Evolutionary conservation across 2,797 vertebrate species (phyloP).

Genomic region (Odontamblyopus lacepedii): DNA sequence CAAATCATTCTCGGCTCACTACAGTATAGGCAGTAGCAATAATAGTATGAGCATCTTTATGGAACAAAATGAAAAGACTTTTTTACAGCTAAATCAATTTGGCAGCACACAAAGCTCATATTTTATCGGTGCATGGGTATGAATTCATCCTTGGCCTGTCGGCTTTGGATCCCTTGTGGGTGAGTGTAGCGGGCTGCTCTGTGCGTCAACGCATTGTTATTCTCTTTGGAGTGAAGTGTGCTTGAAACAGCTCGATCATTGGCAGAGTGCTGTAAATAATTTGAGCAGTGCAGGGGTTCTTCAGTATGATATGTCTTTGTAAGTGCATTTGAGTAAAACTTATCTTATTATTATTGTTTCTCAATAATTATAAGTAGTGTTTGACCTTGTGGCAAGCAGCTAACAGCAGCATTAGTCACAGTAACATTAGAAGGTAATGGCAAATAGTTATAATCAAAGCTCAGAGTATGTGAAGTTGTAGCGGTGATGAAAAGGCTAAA

Average conservation of each 20-base stretch:
- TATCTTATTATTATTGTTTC: not conserved
- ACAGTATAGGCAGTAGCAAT: constrained; percentile 55
- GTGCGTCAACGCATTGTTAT: constrained; percentile 58
- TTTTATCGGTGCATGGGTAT: constrained; percentile 64
- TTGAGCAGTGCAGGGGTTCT: constrained; percentile 31
- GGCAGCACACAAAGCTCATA: constrained; percentile 61
- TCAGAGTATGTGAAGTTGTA: too few relatives aligned
- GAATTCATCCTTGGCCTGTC: constrained; percentile 60
- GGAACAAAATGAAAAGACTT: constrained; percentile 65
- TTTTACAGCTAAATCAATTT: constrained; percentile 75
- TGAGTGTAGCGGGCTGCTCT: constrained; percentile 41
- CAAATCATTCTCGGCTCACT: constrained; percentile 55
- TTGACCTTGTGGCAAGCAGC: not conserved
- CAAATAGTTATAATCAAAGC: too few relatives aligned
- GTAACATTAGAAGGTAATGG: not conserved
- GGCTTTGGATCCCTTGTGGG: constrained; percentile 66
- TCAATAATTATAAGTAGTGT: not conserved
- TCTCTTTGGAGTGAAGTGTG: constrained; percentile 51
- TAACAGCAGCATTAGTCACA: not conserved
- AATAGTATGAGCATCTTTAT: constrained; percentile 69
- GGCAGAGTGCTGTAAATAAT: constrained; percentile 57
- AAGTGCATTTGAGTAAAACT: constrained; percentile 16
- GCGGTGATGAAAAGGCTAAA: too few relatives aligned
- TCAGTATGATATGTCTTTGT: not conserved
- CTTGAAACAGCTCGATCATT: constrained; percentile 51